Evolutionary conservation across 2,113 vertebrate species (phyloP).

Genomic region (Fregetta grallaria): DNA sequence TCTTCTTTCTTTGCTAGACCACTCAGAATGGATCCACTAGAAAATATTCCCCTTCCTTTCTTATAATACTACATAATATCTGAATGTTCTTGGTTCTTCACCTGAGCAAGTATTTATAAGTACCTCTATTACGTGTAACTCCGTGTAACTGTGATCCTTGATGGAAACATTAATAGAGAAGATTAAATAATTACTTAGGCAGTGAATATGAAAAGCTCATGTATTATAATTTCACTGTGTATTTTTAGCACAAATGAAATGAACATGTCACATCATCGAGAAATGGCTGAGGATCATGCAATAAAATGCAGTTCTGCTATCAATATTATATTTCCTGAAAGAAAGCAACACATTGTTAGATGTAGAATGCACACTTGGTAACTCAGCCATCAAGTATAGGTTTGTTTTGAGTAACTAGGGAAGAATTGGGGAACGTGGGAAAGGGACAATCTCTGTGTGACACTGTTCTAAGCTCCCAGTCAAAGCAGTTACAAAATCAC

Average conservation of each 20-base stretch:
- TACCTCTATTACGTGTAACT: not conserved
- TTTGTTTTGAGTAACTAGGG: conserved; percentile 12
- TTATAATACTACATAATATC: not conserved
- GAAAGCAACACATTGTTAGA: not conserved
- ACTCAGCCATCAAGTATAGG: not conserved
- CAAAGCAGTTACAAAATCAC: not conserved
- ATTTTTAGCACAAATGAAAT: not conserved
- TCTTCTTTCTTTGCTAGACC: not conserved
- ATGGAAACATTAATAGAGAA: not conserved
- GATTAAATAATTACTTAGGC: not conserved
- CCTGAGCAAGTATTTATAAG: not conserved
- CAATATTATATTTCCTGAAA: not conserved
- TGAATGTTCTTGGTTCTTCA: not conserved
- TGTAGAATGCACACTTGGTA: not conserved
- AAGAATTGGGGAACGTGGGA: not conserved
- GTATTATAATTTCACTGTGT: not conserved
- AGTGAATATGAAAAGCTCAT: not conserved
- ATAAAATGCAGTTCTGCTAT: conserved; percentile 3
- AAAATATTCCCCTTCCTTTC: not conserved
- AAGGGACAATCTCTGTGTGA: not conserved
- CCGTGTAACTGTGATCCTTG: not conserved
- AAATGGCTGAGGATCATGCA: not conserved
- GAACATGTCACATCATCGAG: not conserved
- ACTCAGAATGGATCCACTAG: not conserved
- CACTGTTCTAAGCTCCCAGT: not conserved